Evolutionary conservation across 2,113 vertebrate species (phyloP), one percentile per base, ranked within the genome.

Genomic region (Hepsetus odoe): DNA sequence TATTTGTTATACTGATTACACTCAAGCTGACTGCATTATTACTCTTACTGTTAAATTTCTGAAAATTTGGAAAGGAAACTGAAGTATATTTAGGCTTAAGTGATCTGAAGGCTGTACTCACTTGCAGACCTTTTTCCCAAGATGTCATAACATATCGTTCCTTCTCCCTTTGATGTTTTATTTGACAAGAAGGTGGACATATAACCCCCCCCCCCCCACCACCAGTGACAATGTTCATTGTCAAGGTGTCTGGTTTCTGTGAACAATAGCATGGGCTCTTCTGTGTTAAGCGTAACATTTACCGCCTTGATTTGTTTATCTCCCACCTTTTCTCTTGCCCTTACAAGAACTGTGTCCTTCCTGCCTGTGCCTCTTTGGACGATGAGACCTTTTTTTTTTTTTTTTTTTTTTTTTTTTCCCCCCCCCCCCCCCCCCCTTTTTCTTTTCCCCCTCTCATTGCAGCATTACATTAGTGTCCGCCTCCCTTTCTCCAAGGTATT

Each of bases 391-490:
- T 72, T 46, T 55, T 9, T 55, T 55, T 78, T 30, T n/a, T n/a
- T n/a, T n/a, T n/a, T n/a, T n/a, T n/a, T n/a, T n/a, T n/a, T n/a
- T n/a, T n/a, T n/a, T n/a, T n/a, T n/a, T n/a, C n/a, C n/a, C n/a
- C n/a, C n/a, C n/a, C n/a, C n/a, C n/a, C n/a, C n/a, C n/a, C n/a
- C n/a, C n/a, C n/a, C n/a, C n/a, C n/a, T n/a, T n/a, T n/a, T n/a
- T n/a, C n/a, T n/a, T n/a, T n/a, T n/a, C n/a, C n/a, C n/a, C n/a
- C n/a, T n/a, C n/a, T 26, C 30, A 24, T 6, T 61, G 67, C 38
- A 70, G n/a, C 68, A 30, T 55, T 64, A n/a, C 68, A 71, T 28
- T 53, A 58, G 78, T 85, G 79, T 88, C 84, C 83, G 83, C 84
- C 78, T 72, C 70, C 70, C 81, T 77, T 80, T 81, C n/a, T n/a